Percentiles rank a stretch among this genome's conserved stretches.
Evolutionary conservation across 2,888 invertebrate species (phyloP).

Genomic region (Diaphora mendica): DNA sequence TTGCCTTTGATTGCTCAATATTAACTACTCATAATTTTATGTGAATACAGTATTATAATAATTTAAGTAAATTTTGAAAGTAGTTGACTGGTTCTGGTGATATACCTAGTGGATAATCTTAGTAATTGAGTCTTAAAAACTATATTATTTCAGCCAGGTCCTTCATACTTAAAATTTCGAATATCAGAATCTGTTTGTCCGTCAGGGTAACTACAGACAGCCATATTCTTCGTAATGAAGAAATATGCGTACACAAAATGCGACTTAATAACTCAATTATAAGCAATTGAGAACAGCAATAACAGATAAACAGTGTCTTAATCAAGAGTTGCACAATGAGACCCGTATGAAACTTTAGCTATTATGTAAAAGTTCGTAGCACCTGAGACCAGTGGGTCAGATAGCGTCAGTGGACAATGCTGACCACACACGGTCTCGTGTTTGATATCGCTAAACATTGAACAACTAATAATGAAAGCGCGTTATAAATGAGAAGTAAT

Average conservation of each 20-base stretch:
- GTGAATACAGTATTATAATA: neutral
- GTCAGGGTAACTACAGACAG: neutral
- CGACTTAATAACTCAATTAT: conserved; percentile 10
- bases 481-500: conserved; percentile 12
- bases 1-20: no score
- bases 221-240: conserved; percentile 8
- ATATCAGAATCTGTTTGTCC: neutral
- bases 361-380: conserved; percentile 38
- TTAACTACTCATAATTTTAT: no score
- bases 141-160: neutral
- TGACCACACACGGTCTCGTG: conserved; percentile 29
- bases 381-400: conserved; percentile 27
- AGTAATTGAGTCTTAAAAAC: neutral
- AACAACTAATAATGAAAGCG: neutral
- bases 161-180: neutral
- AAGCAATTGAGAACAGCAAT: conserved; percentile 12
- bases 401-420: conserved; percentile 24
- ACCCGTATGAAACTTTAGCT: conserved; percentile 9
- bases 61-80: neutral
- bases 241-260: conserved; percentile 5
- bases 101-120: neutral
- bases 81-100: neutral
- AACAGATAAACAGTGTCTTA: conserved; percentile 11
- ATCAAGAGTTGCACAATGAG: conserved; percentile 15
- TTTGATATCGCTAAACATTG: neutral